Percentiles rank a stretch among this genome's conserved stretches.
Evolutionary conservation across 1,140 invertebrate species (phyloP).

Genomic region (Magallana gigas): DNA sequence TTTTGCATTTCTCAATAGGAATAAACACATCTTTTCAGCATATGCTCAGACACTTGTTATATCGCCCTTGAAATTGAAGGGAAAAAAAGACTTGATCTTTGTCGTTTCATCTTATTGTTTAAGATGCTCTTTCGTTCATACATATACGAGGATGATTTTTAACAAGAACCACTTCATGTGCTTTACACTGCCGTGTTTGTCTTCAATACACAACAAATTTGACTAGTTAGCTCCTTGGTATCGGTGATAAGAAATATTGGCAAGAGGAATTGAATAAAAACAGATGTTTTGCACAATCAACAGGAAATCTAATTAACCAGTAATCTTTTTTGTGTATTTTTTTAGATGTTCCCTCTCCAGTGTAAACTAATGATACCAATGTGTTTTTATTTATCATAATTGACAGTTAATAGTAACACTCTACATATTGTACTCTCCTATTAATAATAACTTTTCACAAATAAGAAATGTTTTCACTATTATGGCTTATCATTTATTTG

Average conservation of each 20-base stretch:
- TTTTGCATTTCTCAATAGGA: background rate
- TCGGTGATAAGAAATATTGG: background rate
- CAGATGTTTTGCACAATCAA: conserved; percentile 13
- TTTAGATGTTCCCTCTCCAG: background rate
- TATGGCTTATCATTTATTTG: no score
- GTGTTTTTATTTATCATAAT: conserved; percentile 10
- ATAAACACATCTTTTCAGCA: background rate
- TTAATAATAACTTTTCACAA: no score
- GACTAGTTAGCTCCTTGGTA: background rate
- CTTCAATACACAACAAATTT: background rate
- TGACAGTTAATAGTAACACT: background rate
- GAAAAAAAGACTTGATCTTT: background rate
- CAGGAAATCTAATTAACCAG: background rate
- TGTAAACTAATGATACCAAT: conserved; percentile 1
- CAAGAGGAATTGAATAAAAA: conserved; percentile 16
- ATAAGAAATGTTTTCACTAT: no score
- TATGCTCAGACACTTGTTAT: background rate
- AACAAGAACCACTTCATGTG: no score
- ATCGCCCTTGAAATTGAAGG: background rate
- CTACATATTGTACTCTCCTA: no score
- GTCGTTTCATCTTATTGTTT: conserved; percentile 8
- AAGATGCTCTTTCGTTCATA: background rate
- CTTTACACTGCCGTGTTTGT: no score
- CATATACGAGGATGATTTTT: background rate
- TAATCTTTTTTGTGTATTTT: background rate